A percentile compares a stretch with the other conserved stretches of the same genome.
Evolutionary conservation across 23 tunicate genomes (phyloP).

Genomic region (Halocynthia roretzi): DNA sequence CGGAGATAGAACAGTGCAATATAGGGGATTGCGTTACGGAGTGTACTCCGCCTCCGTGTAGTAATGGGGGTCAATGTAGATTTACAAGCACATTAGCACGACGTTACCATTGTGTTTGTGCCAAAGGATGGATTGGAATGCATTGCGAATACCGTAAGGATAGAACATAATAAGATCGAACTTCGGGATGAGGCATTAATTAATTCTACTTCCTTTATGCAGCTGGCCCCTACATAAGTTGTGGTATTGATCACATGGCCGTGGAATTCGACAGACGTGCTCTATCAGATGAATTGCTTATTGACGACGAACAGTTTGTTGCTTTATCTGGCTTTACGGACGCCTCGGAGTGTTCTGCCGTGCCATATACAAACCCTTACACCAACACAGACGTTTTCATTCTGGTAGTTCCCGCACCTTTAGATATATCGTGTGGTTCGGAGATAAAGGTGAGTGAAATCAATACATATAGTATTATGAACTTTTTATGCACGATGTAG

Average conservation of each 20-base stretch:
- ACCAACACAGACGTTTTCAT: conserved; percentile 27
- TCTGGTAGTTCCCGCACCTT: conserved; percentile 36
- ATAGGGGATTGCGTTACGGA: conserved; percentile 51
- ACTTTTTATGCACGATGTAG: neutral
- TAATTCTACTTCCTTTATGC: neutral
- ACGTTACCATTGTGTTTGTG: conserved; percentile 53
- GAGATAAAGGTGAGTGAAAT: conserved; percentile 38
- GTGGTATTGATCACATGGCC: conserved; percentile 40
- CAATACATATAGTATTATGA: neutral
- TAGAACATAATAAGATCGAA: neutral
- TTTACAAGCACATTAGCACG: conserved; percentile 26
- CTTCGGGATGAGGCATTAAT: neutral
- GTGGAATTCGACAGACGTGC: conserved; percentile 42
- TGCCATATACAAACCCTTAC: conserved; percentile 11
- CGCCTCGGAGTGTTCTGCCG: conserved; percentile 5
- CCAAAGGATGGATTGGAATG: conserved; percentile 73
- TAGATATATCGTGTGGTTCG: conserved; percentile 62
- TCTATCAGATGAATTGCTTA: conserved; percentile 38
- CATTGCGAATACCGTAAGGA: conserved; percentile 62
- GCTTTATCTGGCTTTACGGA: conserved; percentile 42
- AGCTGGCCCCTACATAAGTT: conserved; percentile 54
- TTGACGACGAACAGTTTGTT: conserved; percentile 20
- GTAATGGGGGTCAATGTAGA: conserved; percentile 55
- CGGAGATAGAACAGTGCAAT: conserved; percentile 36
- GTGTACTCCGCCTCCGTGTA: conserved; percentile 56